These are phyloP conservation scores for Scaptomyza polygonia DNA, from an alignment of 2,888 invertebrate genomes.

Conservation along the genomic window DNA sequence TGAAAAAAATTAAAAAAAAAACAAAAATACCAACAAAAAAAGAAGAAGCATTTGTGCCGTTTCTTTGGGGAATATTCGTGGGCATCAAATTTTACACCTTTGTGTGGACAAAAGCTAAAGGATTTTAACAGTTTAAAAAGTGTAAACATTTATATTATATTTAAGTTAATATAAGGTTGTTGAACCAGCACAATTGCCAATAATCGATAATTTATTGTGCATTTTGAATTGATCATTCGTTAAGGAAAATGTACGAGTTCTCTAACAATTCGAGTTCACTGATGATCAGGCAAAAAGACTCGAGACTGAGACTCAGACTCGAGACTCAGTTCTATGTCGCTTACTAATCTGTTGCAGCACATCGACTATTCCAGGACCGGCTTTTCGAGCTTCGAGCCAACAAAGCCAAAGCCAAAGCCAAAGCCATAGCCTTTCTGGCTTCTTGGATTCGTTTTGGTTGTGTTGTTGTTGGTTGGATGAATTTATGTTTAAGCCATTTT, in stretches of 20 bases:
- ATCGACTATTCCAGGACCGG: constrained; percentile 47
- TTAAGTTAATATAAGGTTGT: constrained; percentile 28
- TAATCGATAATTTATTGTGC: constrained; percentile 82
- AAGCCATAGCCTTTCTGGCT: constrained; percentile 10
- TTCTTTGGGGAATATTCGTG: constrained; percentile 64
- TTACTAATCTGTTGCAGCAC: constrained; percentile 43
- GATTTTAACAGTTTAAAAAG: constrained; percentile 34
- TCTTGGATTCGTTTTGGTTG: constrained; percentile 8
- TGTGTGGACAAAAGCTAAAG: constrained; percentile 42
- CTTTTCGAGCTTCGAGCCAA: constrained; percentile 20
- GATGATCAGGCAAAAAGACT: constrained; percentile 28
- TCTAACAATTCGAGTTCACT: too few species aligned
- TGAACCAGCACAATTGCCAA: constrained; percentile 60
- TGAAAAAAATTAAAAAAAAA: neutral
- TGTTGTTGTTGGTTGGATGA: constrained; percentile 32
- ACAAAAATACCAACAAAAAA: neutral
- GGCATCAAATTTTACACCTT: constrained; percentile 71
- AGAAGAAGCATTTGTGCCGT: constrained; percentile 26
- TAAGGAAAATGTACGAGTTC: neutral
- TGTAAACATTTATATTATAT: constrained; percentile 1
- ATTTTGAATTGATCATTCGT: neutral
- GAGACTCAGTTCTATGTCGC: constrained; percentile 32
- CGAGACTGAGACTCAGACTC: constrained; percentile 2
- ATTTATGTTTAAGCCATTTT: constrained; percentile 70
- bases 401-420: too few species aligned